phyloP scores from a whole-genome alignment of 2,797 vertebrate genomes.

The Helicolenus hilgendorfi region DNA sequence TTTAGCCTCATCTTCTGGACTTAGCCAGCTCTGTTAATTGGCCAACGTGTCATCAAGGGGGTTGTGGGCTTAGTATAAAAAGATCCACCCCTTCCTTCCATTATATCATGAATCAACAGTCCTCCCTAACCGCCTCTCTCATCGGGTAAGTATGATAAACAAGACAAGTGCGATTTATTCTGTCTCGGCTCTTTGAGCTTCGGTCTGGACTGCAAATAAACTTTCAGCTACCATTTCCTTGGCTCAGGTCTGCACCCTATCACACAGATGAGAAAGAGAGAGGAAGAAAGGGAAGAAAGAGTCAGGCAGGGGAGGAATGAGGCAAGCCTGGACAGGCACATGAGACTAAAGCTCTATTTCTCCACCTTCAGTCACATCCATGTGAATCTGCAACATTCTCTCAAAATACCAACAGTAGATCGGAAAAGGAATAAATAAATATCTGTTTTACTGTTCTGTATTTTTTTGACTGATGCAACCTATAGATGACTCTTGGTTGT shows the following conservation, averaged over 20 bases:
- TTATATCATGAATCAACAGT: constrained; percentile 8
- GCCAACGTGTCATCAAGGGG: background rate
- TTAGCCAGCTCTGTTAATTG: constrained; percentile 15
- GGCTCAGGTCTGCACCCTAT: background rate
- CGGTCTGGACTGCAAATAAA: constrained; percentile 36
- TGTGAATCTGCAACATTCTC: constrained; percentile 2
- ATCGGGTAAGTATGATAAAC: constrained; percentile 56
- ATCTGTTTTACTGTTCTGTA: background rate
- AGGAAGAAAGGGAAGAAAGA: constrained; percentile 4
- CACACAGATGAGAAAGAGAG: background rate
- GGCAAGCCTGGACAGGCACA: constrained; percentile 66
- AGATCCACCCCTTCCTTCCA: constrained; percentile 28
- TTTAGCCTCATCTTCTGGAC: background rate
- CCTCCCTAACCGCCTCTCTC: constrained; percentile 18
- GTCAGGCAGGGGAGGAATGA: constrained; percentile 1
- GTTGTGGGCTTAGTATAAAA: constrained; percentile 21
- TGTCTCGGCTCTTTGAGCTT: constrained; percentile 12
- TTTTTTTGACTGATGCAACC: background rate
- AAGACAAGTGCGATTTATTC: constrained; percentile 42
- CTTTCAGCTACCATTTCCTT: background rate
- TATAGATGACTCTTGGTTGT: background rate
- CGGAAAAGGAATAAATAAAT: background rate
- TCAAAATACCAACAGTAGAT: background rate
- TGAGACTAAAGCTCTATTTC: background rate
- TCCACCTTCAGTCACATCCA: background rate